Evolutionary conservation across 2,888 invertebrate species (phyloP), one percentile per base, ranked within the genome.

Genomic region (Strigamia maritima): DNA sequence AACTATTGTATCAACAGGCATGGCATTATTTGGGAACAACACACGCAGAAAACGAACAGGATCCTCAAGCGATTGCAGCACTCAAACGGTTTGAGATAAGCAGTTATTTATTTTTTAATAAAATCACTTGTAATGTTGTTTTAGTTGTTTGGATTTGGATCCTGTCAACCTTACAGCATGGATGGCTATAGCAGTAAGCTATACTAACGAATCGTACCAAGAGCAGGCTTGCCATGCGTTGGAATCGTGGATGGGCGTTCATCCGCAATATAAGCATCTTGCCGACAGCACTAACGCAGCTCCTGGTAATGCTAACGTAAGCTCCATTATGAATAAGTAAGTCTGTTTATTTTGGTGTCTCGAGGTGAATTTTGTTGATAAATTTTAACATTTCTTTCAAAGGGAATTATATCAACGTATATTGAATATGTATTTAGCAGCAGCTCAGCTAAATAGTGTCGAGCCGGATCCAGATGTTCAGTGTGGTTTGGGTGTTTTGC

Each of bases 1-100:
- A n/a, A 31, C 7, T 7, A 31, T 31, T 31, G 7, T 31, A 31
- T 4, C 7, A 7, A 79, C 54, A 81, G 81, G 85, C 92, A 0
- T 97, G 97, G 97, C 90, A 93, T 81, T 87, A 93, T 44, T 87
- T 97, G 75, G 97, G 97, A 12, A 93, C 92, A 78, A 93, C 96
- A 38, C 97, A 98, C 86, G 96, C 98, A 54, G 97, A 98, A 89
- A 99, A 99, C 88, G 99, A 99, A 88, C 97, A 92, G 87, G 98
- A 99, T 87, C 93, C 94, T 2, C 89, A 91, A 82, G 97, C 97
- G 12, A 98, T 99, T 83, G 76, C 35, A 22, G 77, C 49, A 10
- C 49, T 77, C 19, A 77, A 38, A 75, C 31, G 75, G 40, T 75
- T 16, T 75, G 35, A 1, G 6, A 8, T 4, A 35, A 35, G 12